These are phyloP conservation scores for Centropus bengalensis DNA, from an alignment of 2,113 vertebrate species.

Conservation along the genomic window DNA sequence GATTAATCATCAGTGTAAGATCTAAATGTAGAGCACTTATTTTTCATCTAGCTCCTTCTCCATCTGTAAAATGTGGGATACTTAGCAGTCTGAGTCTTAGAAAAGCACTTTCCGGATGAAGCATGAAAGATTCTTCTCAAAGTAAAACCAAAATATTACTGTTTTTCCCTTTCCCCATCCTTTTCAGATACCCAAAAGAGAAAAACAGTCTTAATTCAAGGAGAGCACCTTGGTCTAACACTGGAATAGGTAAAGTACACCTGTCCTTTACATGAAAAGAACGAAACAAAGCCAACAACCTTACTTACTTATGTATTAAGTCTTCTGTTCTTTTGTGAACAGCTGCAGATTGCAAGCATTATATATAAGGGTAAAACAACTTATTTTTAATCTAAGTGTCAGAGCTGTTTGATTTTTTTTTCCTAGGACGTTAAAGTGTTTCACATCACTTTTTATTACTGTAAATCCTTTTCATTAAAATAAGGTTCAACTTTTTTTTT, in stretches of 20 bases:
- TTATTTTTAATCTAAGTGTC: slow-evolving; percentile 49
- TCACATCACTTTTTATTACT: neutral
- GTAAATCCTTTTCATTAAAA: neutral
- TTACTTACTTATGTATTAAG: neutral
- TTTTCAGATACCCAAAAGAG: slow-evolving; percentile 10
- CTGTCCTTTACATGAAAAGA: neutral
- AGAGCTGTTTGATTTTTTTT: neutral
- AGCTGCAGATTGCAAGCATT: slow-evolving; percentile 36
- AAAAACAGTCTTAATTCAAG: slow-evolving; percentile 27
- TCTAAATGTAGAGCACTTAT: neutral
- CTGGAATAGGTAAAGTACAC: neutral
- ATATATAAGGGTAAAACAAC: neutral
- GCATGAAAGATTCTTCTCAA: neutral
- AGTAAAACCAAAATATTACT: neutral
- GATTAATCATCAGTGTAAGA: neutral
- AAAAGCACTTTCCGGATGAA: neutral
- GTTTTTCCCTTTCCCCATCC: neutral
- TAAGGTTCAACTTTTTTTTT: neutral
- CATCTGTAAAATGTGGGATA: neutral
- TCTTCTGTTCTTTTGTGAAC: slow-evolving; percentile 35
- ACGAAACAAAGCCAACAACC: slow-evolving; percentile 34
- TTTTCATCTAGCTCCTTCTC: slow-evolving; percentile 18
- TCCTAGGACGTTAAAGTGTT: neutral
- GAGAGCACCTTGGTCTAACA: neutral
- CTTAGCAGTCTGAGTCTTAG: neutral